Conservation (phyloP, 2,888 invertebrate species). For the Cancer borealis region DNA sequence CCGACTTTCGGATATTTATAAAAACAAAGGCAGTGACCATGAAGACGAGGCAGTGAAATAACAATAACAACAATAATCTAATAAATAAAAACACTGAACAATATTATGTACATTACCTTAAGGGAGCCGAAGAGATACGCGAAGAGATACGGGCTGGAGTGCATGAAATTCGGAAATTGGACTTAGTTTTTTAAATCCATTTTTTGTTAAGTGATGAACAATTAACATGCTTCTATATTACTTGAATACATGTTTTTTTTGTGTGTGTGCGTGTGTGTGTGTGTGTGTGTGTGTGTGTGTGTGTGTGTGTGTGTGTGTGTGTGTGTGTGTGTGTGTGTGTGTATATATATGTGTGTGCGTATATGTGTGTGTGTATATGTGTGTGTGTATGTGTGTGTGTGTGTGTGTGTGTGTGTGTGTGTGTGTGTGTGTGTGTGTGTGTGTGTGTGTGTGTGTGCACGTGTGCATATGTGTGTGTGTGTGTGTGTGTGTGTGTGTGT, state of each 20-base stretch:
- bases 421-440: constrained; percentile 54
- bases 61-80: background rate
- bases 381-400: constrained; percentile 49
- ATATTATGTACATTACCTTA: background rate
- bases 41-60: background rate
- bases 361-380: constrained; percentile 26
- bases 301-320: constrained; percentile 50
- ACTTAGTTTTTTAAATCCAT: background rate
- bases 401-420: constrained; percentile 52
- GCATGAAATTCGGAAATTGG: background rate
- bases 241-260: background rate
- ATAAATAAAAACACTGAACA: too few relatives aligned
- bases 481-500: background rate
- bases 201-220: background rate
- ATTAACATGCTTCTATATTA: background rate
- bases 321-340: constrained; percentile 26
- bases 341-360: constrained; percentile 44
- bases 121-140: background rate
- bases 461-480: too few relatives aligned
- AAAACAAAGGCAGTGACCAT: background rate
- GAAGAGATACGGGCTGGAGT: too few relatives aligned
- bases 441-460: constrained; percentile 36
- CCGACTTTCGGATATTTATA: background rate
- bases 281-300: constrained; percentile 42
- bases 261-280: constrained; percentile 5